A percentile compares a stretch with the other conserved stretches of the same genome.
phyloP scores from a whole-genome alignment of 2,113 vertebrate genomes.

The Neogobius melanostomus region DNA sequence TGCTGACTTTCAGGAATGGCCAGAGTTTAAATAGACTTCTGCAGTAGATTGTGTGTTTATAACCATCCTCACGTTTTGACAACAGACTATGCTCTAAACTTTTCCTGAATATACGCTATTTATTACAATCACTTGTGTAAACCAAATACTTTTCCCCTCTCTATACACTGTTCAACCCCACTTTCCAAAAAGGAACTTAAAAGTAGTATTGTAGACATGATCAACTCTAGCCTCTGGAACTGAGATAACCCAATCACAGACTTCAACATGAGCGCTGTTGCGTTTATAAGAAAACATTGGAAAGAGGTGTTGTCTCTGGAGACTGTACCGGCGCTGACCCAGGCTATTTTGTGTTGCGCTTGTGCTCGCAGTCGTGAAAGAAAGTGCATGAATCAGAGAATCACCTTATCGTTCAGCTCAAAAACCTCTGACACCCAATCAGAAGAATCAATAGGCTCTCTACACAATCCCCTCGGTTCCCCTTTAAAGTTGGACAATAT shows the following conservation, averaged over 20 bases:
- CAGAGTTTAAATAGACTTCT: too few relatives aligned
- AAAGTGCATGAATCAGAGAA: conserved; percentile 26
- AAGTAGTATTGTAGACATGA: conserved; percentile 9
- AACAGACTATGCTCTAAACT: too few relatives aligned
- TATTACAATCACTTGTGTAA: too few relatives aligned
- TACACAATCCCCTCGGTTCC: conserved; percentile 31
- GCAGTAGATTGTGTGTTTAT: too few relatives aligned
- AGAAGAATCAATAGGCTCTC: conserved; percentile 51
- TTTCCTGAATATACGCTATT: too few relatives aligned
- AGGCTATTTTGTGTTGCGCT: neutral
- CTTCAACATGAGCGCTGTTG: conserved; percentile 52
- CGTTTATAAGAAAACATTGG: conserved; percentile 54
- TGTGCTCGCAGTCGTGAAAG: conserved; percentile 21
- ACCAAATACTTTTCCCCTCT: too few relatives aligned
- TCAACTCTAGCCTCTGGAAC: conserved; percentile 54
- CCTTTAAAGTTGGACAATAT: conserved; percentile 42
- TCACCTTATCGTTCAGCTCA: conserved; percentile 28
- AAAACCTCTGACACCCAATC: conserved; percentile 46
- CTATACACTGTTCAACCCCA: too few relatives aligned
- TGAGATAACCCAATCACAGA: conserved; percentile 59
- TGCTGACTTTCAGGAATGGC: too few relatives aligned
- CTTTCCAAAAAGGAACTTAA: too few relatives aligned
- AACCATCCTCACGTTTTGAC: too few relatives aligned
- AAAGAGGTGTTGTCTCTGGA: conserved; percentile 42
- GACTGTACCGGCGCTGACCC: conserved; percentile 7